Conservation (phyloP, 1,140 invertebrate genomes). For the Drosophila rhopaloa region DNA sequence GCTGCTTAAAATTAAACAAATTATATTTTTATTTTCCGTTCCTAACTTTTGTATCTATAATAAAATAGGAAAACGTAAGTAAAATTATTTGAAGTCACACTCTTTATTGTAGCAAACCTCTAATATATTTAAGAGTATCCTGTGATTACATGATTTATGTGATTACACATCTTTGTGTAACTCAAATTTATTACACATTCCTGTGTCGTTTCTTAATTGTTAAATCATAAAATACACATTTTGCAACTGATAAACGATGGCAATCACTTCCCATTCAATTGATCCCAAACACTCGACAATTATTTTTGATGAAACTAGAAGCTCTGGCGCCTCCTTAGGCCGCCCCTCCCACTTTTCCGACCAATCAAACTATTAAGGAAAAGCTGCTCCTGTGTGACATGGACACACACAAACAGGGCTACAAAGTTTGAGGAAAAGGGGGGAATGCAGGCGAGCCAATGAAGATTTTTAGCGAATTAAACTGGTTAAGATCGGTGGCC, state of each 20-base stretch:
- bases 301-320: constrained; percentile 32
- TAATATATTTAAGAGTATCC: too few relatives aligned
- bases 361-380: constrained; percentile 50
- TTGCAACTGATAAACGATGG: constrained; percentile 31
- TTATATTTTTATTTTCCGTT: too few relatives aligned
- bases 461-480: constrained; percentile 74
- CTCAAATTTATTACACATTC: constrained; percentile 32
- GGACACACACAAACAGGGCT: constrained; percentile 25
- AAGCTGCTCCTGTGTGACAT: constrained; percentile 47
- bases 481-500: constrained; percentile 74
- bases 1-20: too few relatives aligned
- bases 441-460: constrained; percentile 33
- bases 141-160: neutral
- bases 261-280: constrained; percentile 45
- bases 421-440: constrained; percentile 40
- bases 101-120: too few relatives aligned
- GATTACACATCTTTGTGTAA: constrained; percentile 2
- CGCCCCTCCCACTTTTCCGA: constrained; percentile 35
- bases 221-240: constrained; percentile 48
- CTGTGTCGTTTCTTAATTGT: constrained; percentile 23
- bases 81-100: too few relatives aligned
- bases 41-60: too few relatives aligned
- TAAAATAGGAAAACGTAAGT: too few relatives aligned
- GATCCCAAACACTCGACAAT: constrained; percentile 38
- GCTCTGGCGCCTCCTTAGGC: constrained; percentile 34